Evolutionary conservation across 2,888 invertebrate species (phyloP), one percentile per base, ranked within the genome.

Genomic region (Habrosyne pyritoides): DNA sequence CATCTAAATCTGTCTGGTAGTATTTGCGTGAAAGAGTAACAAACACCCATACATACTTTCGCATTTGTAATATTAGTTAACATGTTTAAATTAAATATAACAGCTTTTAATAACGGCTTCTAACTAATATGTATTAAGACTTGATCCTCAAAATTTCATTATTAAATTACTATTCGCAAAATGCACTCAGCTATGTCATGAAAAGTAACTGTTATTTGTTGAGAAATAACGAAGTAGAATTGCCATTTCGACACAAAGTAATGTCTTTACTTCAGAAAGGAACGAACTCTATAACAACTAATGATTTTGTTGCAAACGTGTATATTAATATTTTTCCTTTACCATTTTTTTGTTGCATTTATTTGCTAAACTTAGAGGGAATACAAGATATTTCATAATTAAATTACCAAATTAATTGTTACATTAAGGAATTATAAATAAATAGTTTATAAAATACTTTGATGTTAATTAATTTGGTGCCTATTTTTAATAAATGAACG

Each of bases 181-280:
- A 47, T 59, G 53, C 36, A 50, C 54, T 49, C 52, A 22, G 42
- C 42, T 8, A 53, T 54, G 56, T 59, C 62, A 33, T 62, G 51
- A 62, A 62, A 59, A 59, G 53, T 57, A 53, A 59, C 48, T 59
- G 59, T 57, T 57, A 59, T 57, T 59, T 53, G 42, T 18, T 42
- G 42, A 42, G 42, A 42, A 42, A 42, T 42, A 42, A 42, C 14
- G 14, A 14, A 36, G 36, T 36, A 49, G 49, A 53, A 61, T 46
- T 48, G 55, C 33, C 21, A 22, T 57, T 58, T 54, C 53, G 42
- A 52, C 61, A 62, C 56, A 48, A 52, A 24, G 53, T 57, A 57
- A 57, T 49, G 57, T 18, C 46, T 56, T 24, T 59, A 64, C 55
- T 30, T 36, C 28, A 26, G 57, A 21, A 22, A 53, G 18, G 57